Evolutionary conservation across 2,888 invertebrate genomes (phyloP), one percentile per base, ranked within the genome.

Genomic region (Erebia aethiops): DNA sequence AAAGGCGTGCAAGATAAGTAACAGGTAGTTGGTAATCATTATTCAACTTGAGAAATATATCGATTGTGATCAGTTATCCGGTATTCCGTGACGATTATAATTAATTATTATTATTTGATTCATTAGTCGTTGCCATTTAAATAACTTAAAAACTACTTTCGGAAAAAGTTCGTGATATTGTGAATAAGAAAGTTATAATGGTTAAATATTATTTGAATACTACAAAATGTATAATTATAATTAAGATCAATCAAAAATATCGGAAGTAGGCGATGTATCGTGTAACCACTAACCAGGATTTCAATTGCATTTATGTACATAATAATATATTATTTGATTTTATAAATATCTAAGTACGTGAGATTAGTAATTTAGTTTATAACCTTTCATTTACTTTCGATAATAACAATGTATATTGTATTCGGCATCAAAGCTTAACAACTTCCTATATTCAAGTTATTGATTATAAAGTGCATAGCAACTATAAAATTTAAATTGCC

Each of bases 1-100:
- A 61, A 64, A 68, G 67, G 73, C 66, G 67, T 61, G 73, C 71
- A 77, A 76, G 57, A 65, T 69, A 49, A 70, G 66, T 46, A 67
- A 56, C 65, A 66, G 65, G 65, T 66, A 56, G 62, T 49, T 49
- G 46, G 65, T 46, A 56, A 66, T 62, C 62, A 62, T 61, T 43
- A 43, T 58, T 35, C 41, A 58, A 61, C 46, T 62, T 49, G 21
- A 49, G 35, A 49, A 4, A 46, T 13, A 49, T 49, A 46, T 49
- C 21, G 21, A 7, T 21, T 18, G 5, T 61, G 60, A 43, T 49
- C 8, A 49, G 11, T 61, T n/a, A 2, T 14, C 10, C n/a, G n/a
- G 8, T 14, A 16, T 41, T 16, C n/a, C n/a, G 52, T 52, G 16
- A 52, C 16, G 7, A 52, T 52, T 52, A 52, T 16, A 52, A 52